These are phyloP conservation scores for Chymomyza caudatula DNA, from an alignment of 2,888 invertebrate species.

Conservation along the genomic window DNA sequence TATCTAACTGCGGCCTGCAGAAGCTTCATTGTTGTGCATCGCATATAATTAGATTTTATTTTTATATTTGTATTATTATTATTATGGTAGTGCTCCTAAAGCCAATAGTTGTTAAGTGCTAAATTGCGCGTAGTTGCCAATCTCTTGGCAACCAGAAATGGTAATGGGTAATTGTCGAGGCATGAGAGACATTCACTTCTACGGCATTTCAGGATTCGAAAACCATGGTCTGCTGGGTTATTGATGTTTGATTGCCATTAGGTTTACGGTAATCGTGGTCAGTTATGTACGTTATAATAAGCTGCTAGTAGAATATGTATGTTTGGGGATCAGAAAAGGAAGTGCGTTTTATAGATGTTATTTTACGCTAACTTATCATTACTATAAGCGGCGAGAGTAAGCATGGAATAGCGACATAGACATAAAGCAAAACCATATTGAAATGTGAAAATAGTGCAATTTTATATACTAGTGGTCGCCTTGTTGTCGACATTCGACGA, in stretches of 20 bases:
- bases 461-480: too few species aligned
- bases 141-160: slow-evolving; percentile 37
- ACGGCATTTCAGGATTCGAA: background rate
- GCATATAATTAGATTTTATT: slow-evolving; percentile 53
- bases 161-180: slow-evolving; percentile 27
- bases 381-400: too few species aligned
- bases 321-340: too few species aligned
- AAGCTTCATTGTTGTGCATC: background rate
- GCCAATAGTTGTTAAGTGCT: background rate
- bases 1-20: background rate
- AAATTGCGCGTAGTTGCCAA: slow-evolving; percentile 7
- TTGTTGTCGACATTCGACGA: too few species aligned
- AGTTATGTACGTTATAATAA: too few species aligned
- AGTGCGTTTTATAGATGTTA: too few species aligned
- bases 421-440: too few species aligned
- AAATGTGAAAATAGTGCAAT: too few species aligned
- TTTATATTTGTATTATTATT: slow-evolving; percentile 46
- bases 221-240: background rate
- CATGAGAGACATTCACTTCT: slow-evolving; percentile 50
- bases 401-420: too few species aligned
- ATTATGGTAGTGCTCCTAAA: background rate
- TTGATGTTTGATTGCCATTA: background rate
- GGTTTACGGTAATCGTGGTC: background rate
- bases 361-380: too few species aligned
- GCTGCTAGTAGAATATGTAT: too few species aligned